These are phyloP conservation scores for Linnaemya vulpina DNA, from an alignment of 2,888 invertebrate genomes.

Conservation along the genomic window DNA sequence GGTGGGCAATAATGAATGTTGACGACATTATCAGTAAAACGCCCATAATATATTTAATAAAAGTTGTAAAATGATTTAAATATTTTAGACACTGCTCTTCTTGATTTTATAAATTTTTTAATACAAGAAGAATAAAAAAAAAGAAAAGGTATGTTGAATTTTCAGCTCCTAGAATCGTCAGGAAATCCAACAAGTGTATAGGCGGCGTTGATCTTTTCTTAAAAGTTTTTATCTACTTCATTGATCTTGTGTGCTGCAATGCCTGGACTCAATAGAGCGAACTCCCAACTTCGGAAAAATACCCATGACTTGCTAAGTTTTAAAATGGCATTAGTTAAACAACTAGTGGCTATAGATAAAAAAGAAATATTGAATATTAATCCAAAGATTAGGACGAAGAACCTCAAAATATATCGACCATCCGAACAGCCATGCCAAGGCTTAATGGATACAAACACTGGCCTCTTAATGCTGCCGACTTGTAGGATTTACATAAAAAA, in stretches of 20 bases:
- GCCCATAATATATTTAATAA: too few relatives aligned
- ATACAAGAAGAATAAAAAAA: too few relatives aligned
- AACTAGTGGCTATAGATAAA: slow-evolving; percentile 46
- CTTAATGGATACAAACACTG: slow-evolving; percentile 58
- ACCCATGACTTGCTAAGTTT: slow-evolving; percentile 54
- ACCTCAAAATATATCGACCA: slow-evolving; percentile 47
- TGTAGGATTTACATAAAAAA: slow-evolving; percentile 28
- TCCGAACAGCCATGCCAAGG: slow-evolving; percentile 50
- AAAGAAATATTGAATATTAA: slow-evolving; percentile 36
- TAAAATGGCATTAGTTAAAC: slow-evolving; percentile 52
- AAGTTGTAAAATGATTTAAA: too few relatives aligned
- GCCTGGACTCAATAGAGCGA: slow-evolving; percentile 52
- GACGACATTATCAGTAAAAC: too few relatives aligned
- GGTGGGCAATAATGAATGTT: too few relatives aligned
- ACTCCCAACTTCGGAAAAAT: slow-evolving; percentile 48
- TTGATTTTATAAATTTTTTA: too few relatives aligned
- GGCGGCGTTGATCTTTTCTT: slow-evolving; percentile 62
- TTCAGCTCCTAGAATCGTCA: slow-evolving; percentile 51
- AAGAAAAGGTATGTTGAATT: slow-evolving; percentile 53
- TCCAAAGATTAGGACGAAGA: slow-evolving; percentile 9
- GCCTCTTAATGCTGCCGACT: slow-evolving; percentile 15
- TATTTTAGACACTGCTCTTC: too few relatives aligned
- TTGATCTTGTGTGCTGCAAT: slow-evolving; percentile 55
- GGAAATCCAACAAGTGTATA: slow-evolving; percentile 59
- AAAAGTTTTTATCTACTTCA: slow-evolving; percentile 58